Evolutionary conservation across 2,888 invertebrate genomes (phyloP), one percentile per base, ranked within the genome.

Genomic region (Taenaris catops): DNA sequence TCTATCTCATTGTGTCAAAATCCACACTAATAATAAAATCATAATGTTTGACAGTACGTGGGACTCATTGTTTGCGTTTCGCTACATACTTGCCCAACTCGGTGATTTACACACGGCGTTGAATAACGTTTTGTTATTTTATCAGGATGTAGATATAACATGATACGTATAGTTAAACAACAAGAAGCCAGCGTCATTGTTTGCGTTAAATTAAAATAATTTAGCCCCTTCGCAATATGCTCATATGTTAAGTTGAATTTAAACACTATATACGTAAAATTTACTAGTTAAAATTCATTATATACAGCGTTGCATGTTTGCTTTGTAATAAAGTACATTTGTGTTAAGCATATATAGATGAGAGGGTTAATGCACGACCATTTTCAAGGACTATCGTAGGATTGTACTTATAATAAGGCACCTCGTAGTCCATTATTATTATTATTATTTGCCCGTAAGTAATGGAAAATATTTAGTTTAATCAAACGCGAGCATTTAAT

Each of bases 1-100:
- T 37, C 39, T 48, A 40, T 45, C 37, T 42, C 40, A 46, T 42
- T 51, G 46, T 48, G 46, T 48, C 50, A 49, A 49, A 50, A 52
- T 46, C 41, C 45, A 40, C 39, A 47, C 41, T 40, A 34, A 41
- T 36, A 48, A 43, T 45, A 45, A 43, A 45, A 44, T 42, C 32
- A 25, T 36, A 34, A 32, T 35, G 25, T 35, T 36, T 38, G 43
- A 34, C 36, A 34, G 38, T 24, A 42, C 34, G 49, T 49, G 46
- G 46, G 42, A 37, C 28, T 39, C 32, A 46, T 46, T 49, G 44
- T 44, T 40, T 40, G 34, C 14, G 24, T 25, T 24, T 32, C 10
- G 32, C 24, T 24, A 11, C 17, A 17, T 32, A 32, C 32, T 25
- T 18, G 24, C 16, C 18, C 24, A 32, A 32, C 24, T 32, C 18